These are phyloP conservation scores for Brachyhypopomus gauderio DNA, from an alignment of 2,113 vertebrate genomes.

Conservation along the genomic window DNA sequence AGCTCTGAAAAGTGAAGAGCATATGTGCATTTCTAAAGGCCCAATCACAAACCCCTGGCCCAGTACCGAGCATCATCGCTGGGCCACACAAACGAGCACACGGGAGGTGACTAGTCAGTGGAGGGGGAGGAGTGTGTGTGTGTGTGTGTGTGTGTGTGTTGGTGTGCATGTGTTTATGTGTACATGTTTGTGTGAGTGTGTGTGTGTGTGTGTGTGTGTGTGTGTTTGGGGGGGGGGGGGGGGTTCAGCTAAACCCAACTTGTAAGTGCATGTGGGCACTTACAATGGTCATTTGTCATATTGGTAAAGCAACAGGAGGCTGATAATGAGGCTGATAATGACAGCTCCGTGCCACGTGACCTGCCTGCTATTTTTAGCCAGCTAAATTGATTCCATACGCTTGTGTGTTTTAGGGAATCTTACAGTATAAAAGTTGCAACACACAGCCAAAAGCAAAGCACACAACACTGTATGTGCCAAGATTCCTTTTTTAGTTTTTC, in stretches of 20 bases:
- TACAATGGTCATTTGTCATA: constrained; percentile 13
- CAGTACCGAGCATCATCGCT: background rate
- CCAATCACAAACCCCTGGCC: too few species aligned
- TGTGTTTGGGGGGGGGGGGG: background rate
- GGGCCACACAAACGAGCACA: background rate
- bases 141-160: background rate
- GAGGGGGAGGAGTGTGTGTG: background rate
- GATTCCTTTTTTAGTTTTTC: too few species aligned
- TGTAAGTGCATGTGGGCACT: background rate
- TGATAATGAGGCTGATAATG: constrained; percentile 39
- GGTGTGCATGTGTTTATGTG: background rate
- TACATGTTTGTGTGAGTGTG: background rate
- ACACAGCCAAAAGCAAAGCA: too few species aligned
- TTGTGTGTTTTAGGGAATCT: constrained; percentile 22
- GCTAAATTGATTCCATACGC: constrained; percentile 41
- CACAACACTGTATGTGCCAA: too few species aligned
- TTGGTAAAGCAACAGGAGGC: constrained; percentile 11
- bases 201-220: background rate
- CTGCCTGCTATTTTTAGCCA: constrained; percentile 49
- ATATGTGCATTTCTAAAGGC: too few species aligned
- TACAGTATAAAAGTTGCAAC: constrained; percentile 33
- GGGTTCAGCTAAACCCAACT: background rate
- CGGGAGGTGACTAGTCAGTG: background rate
- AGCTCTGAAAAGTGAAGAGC: background rate
- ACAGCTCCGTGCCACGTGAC: constrained; percentile 27